Conservation (phyloP, 2,888 invertebrate genomes). For the Tetragnatha montana region DNA sequence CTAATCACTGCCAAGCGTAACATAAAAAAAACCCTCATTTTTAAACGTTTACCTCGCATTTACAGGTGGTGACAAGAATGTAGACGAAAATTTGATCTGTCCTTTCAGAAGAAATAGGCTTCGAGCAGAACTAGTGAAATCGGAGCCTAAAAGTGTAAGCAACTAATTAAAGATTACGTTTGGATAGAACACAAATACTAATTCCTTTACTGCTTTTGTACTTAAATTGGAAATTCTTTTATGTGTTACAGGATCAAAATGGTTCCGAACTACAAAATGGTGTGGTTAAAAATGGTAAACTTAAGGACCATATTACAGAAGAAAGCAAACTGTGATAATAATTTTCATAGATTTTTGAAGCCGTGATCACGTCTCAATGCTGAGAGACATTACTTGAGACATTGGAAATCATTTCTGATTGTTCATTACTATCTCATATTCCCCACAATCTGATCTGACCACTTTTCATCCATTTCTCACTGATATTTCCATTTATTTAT, state of each 20-base stretch:
- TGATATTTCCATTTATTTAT: no score
- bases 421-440: no score
- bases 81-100: slow-evolving; percentile 57
- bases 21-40: background rate
- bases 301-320: slow-evolving; percentile 43
- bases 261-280: background rate
- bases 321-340: slow-evolving; percentile 60
- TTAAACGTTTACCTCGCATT: no score
- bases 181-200: background rate
- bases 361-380: no score
- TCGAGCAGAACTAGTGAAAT: slow-evolving; percentile 40
- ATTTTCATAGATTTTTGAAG: no score
- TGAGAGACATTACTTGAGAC: no score
- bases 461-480: no score
- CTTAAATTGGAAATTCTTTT: background rate
- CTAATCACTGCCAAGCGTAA: no score
- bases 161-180: background rate
- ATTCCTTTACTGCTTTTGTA: background rate
- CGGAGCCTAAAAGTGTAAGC: slow-evolving; percentile 32
- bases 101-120: slow-evolving; percentile 53
- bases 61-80: slow-evolving; percentile 54
- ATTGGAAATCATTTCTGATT: no score
- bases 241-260: slow-evolving; percentile 3
- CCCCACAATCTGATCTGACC: no score
- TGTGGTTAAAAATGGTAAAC: slow-evolving; percentile 26